Base-by-base conservation (phyloP, 2,797 vertebrate species). In the Arnoldichthys spilopterus region DNA sequence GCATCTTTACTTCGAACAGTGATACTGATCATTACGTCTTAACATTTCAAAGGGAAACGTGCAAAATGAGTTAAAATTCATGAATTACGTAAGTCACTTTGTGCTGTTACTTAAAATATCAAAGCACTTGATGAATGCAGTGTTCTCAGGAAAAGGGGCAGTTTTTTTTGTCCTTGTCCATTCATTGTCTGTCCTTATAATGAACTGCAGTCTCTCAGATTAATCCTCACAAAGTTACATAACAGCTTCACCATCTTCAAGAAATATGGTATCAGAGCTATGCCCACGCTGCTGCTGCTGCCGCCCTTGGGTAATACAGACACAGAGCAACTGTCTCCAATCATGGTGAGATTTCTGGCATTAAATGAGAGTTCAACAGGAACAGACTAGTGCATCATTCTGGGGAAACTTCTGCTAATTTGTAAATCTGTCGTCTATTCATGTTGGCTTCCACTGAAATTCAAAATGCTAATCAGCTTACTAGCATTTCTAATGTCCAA, bases 81-180 rank as follows among this genome's bases (percentile, higher is more conserved):
- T 66, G 70, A 9, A 66, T 78, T 72, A 66, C 56, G 49, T 30
- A 79, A 67, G 58, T 54, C 59, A 72, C 43, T 54, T 63, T 40
- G 3, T 63, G 58, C 34, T 18, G 47, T 24, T 45, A 15, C 61
- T 56, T 56, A 47, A 56, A 72, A 66, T 79, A 79, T 66, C 24
- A 0, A 66, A 66, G 37, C 2, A 66, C 18, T 58, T 16, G 22
- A 15, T 66, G 69, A 78, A 72, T 45, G 16, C 40, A 43, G 61
- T 28, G 45, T 49, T 47, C 40, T 28, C 47, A 56, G 34, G 26
- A 72, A 56, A 45, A 26, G 16, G 32, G 4, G 6, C 1, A 0
- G 24, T 20, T 22, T 63, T 30, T 45, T 37, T 15, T 32, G 51
- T 11, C 61, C 13, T 67, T 6, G 2, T 47, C 62, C 4, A 61